Evolutionary conservation across 2,888 invertebrate species (phyloP), one percentile per base, ranked within the genome.

Genomic region (Merodon equestris): DNA sequence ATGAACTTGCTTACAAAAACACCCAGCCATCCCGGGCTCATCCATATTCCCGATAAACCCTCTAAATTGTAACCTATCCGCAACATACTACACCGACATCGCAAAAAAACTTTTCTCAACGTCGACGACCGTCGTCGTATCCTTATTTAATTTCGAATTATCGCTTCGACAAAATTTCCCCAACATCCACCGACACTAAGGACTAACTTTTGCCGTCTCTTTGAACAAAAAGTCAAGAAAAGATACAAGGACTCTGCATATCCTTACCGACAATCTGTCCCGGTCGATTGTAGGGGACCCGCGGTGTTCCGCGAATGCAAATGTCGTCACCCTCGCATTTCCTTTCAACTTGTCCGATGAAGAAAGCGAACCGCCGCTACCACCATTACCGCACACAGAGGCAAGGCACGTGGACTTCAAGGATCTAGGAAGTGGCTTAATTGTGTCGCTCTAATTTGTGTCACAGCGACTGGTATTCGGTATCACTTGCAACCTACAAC

Each of bases 91-190:
- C n/a, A n/a, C n/a, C n/a, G n/a, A n/a, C n/a, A n/a, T n/a, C 27
- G 27, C 27, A 27, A 27, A 27, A 27, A 27, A 27, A 27, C 27
- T 27, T 27, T 27, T 27, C 3, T 27, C 27, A 27, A 27, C 27
- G 27, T 27, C 27, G 27, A 27, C 27, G 27, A 27, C 27, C 27
- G 27, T 27, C 27, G 27, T 27, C 27, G 61, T 54, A 63, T 70
- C 74, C 74, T 70, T 68, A 74, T 79, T 79, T 79, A 77, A 73
- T 77, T 79, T 79, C 58, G 53, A 73, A 77, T 74, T 74, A 74
- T 74, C 68, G 54, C 74, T 61, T 68, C 60, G 64, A 34, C 47
- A 40, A 74, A 73, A 63, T 57, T 50, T 40, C 54, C 12, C 67
- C 42, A 38, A 9, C 54, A 9, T 40, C 27, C 34, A 9, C 47